Evolutionary conservation across 2,797 vertebrate species (phyloP).

Genomic region (Cirrhinus molitorella): DNA sequence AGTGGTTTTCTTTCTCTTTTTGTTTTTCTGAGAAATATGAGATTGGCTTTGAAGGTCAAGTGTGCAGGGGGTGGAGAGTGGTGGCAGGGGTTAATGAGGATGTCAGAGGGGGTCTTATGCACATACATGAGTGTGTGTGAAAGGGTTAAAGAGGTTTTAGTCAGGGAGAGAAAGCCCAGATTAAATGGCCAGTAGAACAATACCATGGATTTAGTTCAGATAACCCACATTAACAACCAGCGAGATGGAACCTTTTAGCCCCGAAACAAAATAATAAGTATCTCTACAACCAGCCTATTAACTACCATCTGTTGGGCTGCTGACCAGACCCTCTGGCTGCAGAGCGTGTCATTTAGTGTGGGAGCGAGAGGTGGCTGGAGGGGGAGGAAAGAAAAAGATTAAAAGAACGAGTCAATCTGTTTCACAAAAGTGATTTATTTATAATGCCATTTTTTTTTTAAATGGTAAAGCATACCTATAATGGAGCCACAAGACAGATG

Average conservation of each 20-base stretch:
- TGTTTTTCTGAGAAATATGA: constrained; percentile 39
- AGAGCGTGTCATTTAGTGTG: constrained; percentile 41
- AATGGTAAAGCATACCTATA: neutral
- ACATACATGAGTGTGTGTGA: constrained; percentile 34
- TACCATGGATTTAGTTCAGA: constrained; percentile 59
- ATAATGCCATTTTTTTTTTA: neutral
- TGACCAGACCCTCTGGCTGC: constrained; percentile 45
- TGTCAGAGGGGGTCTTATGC: constrained; percentile 33
- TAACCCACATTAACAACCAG: constrained; percentile 59
- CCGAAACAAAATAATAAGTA: constrained; percentile 61
- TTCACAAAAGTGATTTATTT: constrained; percentile 29
- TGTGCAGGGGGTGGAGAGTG: constrained; percentile 26
- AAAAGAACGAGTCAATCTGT: constrained; percentile 34
- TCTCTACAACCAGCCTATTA: constrained; percentile 63
- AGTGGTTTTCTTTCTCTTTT: neutral
- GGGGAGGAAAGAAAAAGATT: constrained; percentile 45
- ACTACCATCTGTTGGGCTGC: constrained; percentile 57
- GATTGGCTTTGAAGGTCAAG: constrained; percentile 41
- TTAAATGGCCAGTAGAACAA: constrained; percentile 61
- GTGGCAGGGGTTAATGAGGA: constrained; percentile 52
- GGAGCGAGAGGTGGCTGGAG: constrained; percentile 36
- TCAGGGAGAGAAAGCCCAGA: constrained; percentile 49
- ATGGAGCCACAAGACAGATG: neutral
- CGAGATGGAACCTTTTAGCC: constrained; percentile 59
- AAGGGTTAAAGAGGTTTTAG: constrained; percentile 60